Base-by-base conservation (phyloP, 2,888 invertebrate genomes). In the Horisme vitalbata region DNA sequence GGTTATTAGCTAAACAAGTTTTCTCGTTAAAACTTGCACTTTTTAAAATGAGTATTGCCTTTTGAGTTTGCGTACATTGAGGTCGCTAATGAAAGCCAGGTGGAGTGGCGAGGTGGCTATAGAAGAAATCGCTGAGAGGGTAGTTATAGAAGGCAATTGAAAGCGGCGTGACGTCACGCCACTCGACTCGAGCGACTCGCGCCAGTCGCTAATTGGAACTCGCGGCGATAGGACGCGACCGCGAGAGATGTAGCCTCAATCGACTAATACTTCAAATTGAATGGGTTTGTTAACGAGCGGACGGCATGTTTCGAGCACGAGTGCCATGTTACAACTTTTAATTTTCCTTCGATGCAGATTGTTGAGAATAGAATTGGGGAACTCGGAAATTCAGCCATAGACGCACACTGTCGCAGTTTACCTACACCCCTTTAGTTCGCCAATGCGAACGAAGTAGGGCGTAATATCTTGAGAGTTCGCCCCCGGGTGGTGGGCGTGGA, bases 401-500 rank as follows among this genome's bases (percentile, higher is more conserved):
- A 75, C 81, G 66, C 85, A 85, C 83, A 80, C 83, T 65, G 65
- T 58, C 67, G 60, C 66, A 62, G 56, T 61, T 64, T 67, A 68
- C 75, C 75, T 81, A 86, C 85, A 86, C 89, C 85, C 87, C 83
- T 87, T 86, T 83, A 72, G 76, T 80, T 83, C 86, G 73, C 87
- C 86, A 86, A 85, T 85, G 79, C 86, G 83, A 76, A 75, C 83
- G 84, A 82, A 83, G 84, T 83, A 85, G 86, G 85, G 87, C 85
- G 88, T 85, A 83, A 84, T 86, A 86, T 83, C 87, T 88, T 83
- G 83, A 86, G 84, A 87, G 83, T 84, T 81, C 83, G 82, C 81
- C 85, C 86, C 86, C 81, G 78, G 85, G 85, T 89, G 83, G 91
- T 81, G 86, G 90, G 90, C 83, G 89, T 87, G 88, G 90, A 85